Evolutionary conservation across 2,888 invertebrate species (phyloP), one percentile per base, ranked within the genome.

Genomic region (Ctenicera cuprea): DNA sequence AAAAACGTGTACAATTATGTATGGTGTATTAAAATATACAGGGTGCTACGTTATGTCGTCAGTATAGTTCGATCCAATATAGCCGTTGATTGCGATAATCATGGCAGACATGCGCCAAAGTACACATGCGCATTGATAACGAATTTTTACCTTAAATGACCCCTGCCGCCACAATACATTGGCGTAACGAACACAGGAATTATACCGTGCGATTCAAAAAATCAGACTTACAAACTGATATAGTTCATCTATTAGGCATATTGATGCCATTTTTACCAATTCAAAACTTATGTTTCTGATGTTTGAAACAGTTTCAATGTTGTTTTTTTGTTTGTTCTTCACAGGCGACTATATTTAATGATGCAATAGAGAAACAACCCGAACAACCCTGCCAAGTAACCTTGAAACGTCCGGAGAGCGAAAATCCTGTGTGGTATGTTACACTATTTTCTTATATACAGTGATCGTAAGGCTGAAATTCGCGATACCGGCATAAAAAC

Each of bases 391-490:
- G 5, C 52, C 69, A 54, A 73, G 69, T 79, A 80, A 79, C 80
- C 80, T 80, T 80, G 78, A 80, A 79, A 70, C 20, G 26, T 41
- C 59, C 18, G 69, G 75, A 69, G 38, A 77, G 11, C 78, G 73
- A 79, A 73, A 71, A 73, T 80, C 41, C 70, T 20, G 33, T 16
- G 50, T 22, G 59, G 74, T 43, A 45, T 67, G 30, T 65, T 18
- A 38, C 48, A 73, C 61, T 61, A 62, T 48, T 61, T 63, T 37
- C 67, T 50, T 73, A 74, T 57, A 70, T 33, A 38, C 14, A 41
- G 41, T 52, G 26, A 50, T 11, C 48, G 54, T 72, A 72, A 68
- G 57, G 67, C 30, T 43, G 33, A 45, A 18, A 33, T 64, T 75
- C 16, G 66, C 54, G 9, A 7, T 20, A 18, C 3, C 5, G 0